A percentile compares a stretch with the other conserved stretches of the same genome.
Conservation (phyloP, 1,140 invertebrate species). For the Eulimnadia texana region DNA sequence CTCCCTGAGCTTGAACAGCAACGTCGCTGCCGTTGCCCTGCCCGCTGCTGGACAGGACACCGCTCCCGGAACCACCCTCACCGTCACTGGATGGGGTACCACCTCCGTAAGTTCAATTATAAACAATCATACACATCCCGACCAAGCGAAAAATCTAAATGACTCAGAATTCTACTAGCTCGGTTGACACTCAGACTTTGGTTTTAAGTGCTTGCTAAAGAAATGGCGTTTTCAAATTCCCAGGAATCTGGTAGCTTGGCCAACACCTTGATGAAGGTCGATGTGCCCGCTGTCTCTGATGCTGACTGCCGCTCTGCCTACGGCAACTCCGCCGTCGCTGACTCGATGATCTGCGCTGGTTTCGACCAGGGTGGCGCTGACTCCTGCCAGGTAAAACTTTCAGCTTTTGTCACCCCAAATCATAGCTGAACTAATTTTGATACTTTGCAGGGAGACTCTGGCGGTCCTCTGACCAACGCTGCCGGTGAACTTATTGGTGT, state of each 20-base stretch:
- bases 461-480: too few species aligned
- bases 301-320: constrained; percentile 23
- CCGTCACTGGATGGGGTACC: constrained; percentile 29
- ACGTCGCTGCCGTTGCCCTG: constrained; percentile 22
- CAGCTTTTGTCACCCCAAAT: not conserved
- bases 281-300: constrained; percentile 24
- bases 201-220: too few species aligned
- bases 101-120: constrained; percentile 21
- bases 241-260: constrained; percentile 11
- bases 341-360: constrained; percentile 27
- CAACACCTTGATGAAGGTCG: constrained; percentile 23
- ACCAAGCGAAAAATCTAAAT: not conserved
- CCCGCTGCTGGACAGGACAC: constrained; percentile 19
- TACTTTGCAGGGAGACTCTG: too few species aligned
- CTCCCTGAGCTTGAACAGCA: constrained; percentile 22
- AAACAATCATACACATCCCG: not conserved
- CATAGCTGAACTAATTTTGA: too few species aligned
- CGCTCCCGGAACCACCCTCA: constrained; percentile 20
- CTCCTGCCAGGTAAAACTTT: constrained; percentile 28
- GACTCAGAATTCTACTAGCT: too few species aligned
- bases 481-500: too few species aligned
- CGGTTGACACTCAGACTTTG: too few species aligned
- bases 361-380: constrained; percentile 27
- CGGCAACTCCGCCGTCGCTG: constrained; percentile 21
- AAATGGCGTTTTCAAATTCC: too few species aligned